These are phyloP conservation scores for Protula sp. DNA, from an alignment of 2,888 invertebrate genomes.

Conservation along the genomic window DNA sequence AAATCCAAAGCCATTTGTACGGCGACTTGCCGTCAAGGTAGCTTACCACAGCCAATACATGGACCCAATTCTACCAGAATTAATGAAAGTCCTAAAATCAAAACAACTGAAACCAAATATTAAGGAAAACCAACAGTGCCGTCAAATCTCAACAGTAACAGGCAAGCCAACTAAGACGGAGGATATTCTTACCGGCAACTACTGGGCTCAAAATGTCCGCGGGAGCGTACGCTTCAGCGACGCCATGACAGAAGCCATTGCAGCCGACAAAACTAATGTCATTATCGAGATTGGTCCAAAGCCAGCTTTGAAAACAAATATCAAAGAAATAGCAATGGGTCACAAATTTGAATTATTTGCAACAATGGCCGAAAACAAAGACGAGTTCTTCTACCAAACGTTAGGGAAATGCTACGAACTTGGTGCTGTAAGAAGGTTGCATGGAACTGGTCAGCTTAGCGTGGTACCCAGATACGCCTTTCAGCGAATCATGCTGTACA, in stretches of 20 bases:
- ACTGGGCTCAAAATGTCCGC: conserved; percentile 34
- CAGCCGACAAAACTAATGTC: conserved; percentile 15
- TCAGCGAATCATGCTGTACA: not conserved
- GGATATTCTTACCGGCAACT: conserved; percentile 22
- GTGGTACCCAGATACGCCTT: not conserved
- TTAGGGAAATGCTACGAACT: not conserved
- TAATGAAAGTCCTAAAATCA: conserved; percentile 20
- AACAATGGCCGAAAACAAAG: not conserved
- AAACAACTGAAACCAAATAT: conserved; percentile 10
- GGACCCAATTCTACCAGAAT: conserved; percentile 16
- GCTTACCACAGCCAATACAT: conserved; percentile 35
- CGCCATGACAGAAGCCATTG: conserved; percentile 11
- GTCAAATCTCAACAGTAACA: conserved; percentile 32
- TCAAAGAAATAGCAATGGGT: conserved; percentile 19
- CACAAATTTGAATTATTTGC: not conserved
- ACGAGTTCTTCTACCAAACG: not conserved
- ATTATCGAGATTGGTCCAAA: conserved; percentile 37
- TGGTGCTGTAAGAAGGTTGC: not conserved
- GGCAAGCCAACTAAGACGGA: conserved; percentile 14
- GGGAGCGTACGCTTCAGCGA: conserved; percentile 30
- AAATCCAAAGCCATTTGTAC: conserved; percentile 6
- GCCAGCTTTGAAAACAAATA: conserved; percentile 27
- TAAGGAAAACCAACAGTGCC: too few species aligned
- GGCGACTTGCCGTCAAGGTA: conserved; percentile 26
- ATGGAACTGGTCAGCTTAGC: not conserved